Evolutionary conservation across 2,113 vertebrate genomes (phyloP).

Genomic region (Protobothrops flavoviridis): DNA sequence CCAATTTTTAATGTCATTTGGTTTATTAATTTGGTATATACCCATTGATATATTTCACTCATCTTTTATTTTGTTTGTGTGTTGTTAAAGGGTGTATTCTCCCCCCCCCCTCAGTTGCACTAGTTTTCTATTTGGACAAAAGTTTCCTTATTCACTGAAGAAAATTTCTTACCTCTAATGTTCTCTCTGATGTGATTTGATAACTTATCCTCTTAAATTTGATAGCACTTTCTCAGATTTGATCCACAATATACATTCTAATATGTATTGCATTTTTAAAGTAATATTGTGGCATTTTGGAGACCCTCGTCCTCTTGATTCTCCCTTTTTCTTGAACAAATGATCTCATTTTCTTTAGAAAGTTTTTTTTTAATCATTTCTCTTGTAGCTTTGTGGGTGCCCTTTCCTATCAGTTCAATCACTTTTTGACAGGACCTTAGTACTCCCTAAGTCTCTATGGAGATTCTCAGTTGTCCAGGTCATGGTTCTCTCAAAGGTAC

Average conservation of each 20-base stretch:
- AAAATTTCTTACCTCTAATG: background rate
- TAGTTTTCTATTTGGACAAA: background rate
- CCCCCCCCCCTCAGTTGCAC: background rate
- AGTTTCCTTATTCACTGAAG: background rate
- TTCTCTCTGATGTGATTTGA: background rate
- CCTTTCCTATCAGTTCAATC: background rate
- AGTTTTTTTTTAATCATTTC: background rate
- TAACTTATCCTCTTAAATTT: background rate
- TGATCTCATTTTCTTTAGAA: background rate
- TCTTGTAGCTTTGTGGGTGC: background rate
- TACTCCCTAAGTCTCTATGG: background rate
- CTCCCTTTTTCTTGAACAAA: background rate
- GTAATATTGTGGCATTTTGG: background rate
- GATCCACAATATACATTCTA: background rate
- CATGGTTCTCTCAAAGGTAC: background rate
- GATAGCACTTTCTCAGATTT: background rate
- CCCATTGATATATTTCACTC: background rate
- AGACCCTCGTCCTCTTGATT: background rate
- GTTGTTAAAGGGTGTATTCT: background rate
- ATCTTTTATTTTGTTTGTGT: background rate
- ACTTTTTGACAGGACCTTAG: background rate
- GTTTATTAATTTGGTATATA: background rate
- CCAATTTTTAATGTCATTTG: background rate
- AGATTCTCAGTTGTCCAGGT: background rate
- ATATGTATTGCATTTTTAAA: background rate